These are phyloP conservation scores for Ploceus nigricollis DNA, from an alignment of 2,113 vertebrate species.

Conservation along the genomic window DNA sequence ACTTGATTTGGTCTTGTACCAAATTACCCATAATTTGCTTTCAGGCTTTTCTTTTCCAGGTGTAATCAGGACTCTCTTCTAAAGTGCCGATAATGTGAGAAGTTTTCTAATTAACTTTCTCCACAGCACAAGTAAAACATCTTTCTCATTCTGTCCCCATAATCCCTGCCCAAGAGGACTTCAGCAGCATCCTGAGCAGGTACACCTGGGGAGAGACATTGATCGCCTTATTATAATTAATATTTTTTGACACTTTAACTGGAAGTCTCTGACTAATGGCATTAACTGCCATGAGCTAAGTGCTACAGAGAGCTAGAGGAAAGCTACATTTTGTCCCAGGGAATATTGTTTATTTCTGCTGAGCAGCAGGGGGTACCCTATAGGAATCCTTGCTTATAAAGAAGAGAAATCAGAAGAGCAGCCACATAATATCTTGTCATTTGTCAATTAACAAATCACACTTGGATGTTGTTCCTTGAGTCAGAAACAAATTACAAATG, in stretches of 20 bases:
- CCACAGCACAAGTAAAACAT: not conserved
- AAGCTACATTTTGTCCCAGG: not conserved
- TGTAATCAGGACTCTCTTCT: not conserved
- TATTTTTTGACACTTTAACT: not conserved
- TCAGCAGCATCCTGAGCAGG: not conserved
- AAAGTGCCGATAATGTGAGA: not conserved
- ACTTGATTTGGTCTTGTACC: not conserved
- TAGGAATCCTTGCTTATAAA: not conserved
- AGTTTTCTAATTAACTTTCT: slow-evolving; percentile 13
- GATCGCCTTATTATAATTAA: not conserved
- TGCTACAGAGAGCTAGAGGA: not conserved
- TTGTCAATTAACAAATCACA: not conserved
- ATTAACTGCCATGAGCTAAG: not conserved
- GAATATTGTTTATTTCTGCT: not conserved
- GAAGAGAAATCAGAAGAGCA: not conserved
- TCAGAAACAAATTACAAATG: not conserved
- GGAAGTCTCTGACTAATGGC: not conserved
- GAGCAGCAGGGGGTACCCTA: not conserved
- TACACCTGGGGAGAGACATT: not conserved
- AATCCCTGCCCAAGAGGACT: not conserved
- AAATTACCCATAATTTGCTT: not conserved
- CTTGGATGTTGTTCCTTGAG: not conserved
- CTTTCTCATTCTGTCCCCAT: not conserved
- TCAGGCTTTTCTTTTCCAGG: not conserved
- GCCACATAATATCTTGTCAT: not conserved